A percentile compares a stretch with the other conserved stretches of the same genome.
Evolutionary conservation across 2,797 vertebrate genomes (phyloP).

Genomic region (Acanthurus leucopareius): DNA sequence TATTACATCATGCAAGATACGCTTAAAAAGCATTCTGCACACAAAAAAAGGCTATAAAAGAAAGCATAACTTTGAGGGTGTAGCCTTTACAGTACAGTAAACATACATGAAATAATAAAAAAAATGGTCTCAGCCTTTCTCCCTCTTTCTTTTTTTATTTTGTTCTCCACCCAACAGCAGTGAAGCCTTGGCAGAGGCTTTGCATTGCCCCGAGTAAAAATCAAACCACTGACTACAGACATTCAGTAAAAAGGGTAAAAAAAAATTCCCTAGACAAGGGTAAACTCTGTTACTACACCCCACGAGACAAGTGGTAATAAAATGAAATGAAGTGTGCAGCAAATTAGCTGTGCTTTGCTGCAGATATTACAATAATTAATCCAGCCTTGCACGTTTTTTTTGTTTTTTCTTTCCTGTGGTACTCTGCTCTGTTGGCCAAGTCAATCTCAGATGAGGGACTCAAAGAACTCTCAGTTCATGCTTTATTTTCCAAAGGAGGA

Average conservation of each 20-base stretch:
- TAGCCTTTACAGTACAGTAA: conserved; percentile 57
- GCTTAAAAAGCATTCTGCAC: conserved; percentile 32
- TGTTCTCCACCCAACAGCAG: conserved; percentile 62
- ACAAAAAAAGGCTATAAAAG: conserved; percentile 49
- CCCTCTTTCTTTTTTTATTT: conserved; percentile 27
- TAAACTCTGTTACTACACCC: conserved; percentile 71
- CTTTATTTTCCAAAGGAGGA: conserved; percentile 18
- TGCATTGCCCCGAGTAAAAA: conserved; percentile 55
- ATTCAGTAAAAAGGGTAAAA: conserved; percentile 70
- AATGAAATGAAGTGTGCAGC: conserved; percentile 79
- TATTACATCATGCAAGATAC: neutral
- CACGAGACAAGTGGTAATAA: conserved; percentile 71
- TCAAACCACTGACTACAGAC: conserved; percentile 72
- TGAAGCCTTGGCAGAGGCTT: conserved; percentile 65
- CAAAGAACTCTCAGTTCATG: conserved; percentile 24
- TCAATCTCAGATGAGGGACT: conserved; percentile 44
- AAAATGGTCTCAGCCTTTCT: conserved; percentile 35
- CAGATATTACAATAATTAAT: conserved; percentile 77
- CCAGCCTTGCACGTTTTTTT: conserved; percentile 50
- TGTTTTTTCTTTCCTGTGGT: conserved; percentile 54
- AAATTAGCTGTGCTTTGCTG: conserved; percentile 75
- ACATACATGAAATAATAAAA: conserved; percentile 38
- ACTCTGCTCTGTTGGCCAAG: conserved; percentile 56
- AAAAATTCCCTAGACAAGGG: conserved; percentile 64
- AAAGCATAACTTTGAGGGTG: conserved; percentile 44